These are phyloP conservation scores for Melanaphis sacchari DNA, from an alignment of 1,140 invertebrate species.

Conservation along the genomic window DNA sequence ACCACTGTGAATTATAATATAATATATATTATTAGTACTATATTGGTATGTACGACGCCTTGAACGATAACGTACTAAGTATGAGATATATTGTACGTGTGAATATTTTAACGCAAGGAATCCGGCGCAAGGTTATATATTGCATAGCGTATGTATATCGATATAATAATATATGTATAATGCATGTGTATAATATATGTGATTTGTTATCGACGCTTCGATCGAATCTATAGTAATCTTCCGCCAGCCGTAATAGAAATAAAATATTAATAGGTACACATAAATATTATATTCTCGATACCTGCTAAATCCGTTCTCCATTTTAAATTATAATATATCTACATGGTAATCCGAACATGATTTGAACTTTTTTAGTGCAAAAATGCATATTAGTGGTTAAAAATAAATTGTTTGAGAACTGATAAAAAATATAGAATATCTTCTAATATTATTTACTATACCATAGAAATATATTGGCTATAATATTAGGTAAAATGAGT, in stretches of 20 bases:
- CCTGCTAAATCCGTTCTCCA: not conserved
- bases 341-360: not conserved
- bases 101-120: constrained; percentile 9
- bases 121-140: not conserved
- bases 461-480: not conserved
- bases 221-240: not conserved
- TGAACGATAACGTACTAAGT: not conserved
- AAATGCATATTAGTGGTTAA: not conserved
- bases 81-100: not conserved
- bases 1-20: not conserved
- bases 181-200: not conserved
- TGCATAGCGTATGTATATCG: not conserved
- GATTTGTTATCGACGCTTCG: not conserved
- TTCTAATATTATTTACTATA: not conserved
- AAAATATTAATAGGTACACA: not conserved
- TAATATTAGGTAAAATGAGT: not conserved
- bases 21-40: not conserved
- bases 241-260: not conserved
- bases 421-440: not conserved
- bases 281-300: not conserved
- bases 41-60: not conserved
- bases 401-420: not conserved
- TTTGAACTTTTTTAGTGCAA: not conserved
- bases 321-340: not conserved
- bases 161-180: not conserved